Evolutionary conservation across 1,140 invertebrate genomes (phyloP), one percentile per base, ranked within the genome.

Genomic region (Zaprionus nigranus): DNA sequence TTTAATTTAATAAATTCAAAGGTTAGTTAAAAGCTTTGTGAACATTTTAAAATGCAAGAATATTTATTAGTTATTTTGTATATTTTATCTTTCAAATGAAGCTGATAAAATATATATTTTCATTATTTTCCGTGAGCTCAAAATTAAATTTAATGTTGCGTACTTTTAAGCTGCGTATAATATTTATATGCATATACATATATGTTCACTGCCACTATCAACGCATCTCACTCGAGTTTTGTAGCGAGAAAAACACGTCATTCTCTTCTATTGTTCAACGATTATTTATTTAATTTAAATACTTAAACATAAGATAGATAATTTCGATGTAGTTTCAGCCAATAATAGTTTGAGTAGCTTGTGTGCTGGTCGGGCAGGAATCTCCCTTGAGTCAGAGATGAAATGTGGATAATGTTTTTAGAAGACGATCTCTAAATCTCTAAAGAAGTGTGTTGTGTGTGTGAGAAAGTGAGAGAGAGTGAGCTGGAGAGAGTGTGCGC

Each of bases 201-300:
- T 3, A 49, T 17, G n/a, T 17, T 49, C 1, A 30, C 17, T 40
- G 13, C 11, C 0, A 38, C 13, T 15, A 22, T 22, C 15, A 12
- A 7, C 5, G 15, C 5, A 7, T n/a, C 38, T 2, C 38, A 5
- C 5, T 5, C 38, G 2, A 15, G 15, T 43, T 43, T n/a, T 43
- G 38, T 22, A 13, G 74, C 51, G 60, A 24, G n/a, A 68, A 49
- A 66, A 6, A 12, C 13, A 38, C 5, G 1, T 12, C n/a, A 2
- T 15, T 2, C 0, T n/a, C 66, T 34, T 13, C 43, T 43, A 22
- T 74, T 79, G 65, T 62, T 84, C 75, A 90, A 88, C 79, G 79
- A 70, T 81, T 87, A 64, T 75, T 75, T 88, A 87, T 90, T 88
- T 79, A 81, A 78, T 83, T 87, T 88, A 88, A 90, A 90, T 88